A percentile compares a stretch with the other conserved stretches of the same genome.
These are phyloP conservation scores for Melinopterus prodromus DNA, from an alignment of 2,888 invertebrate species.

Conservation along the genomic window DNA sequence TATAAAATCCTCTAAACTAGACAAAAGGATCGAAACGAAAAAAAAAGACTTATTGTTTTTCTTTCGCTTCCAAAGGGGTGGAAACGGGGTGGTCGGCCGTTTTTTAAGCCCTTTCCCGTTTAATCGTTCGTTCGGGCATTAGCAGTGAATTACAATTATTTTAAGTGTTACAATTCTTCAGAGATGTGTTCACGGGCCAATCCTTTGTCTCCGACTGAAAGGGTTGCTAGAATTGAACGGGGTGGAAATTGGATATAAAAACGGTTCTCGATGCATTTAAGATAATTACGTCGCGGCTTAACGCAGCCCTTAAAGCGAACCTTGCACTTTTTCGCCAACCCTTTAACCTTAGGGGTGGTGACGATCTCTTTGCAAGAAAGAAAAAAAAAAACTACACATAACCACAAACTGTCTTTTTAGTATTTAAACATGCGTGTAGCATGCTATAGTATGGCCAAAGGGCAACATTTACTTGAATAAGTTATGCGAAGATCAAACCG, in stretches of 20 bases:
- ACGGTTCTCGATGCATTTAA: slow-evolving; percentile 38
- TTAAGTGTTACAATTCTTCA: slow-evolving; percentile 55
- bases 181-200: slow-evolving; percentile 51
- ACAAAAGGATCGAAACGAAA: too few relatives aligned
- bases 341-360: not conserved
- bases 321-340: not conserved
- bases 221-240: slow-evolving; percentile 53
- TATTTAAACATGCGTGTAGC: too few relatives aligned
- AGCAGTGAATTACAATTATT: slow-evolving; percentile 55
- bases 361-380: not conserved
- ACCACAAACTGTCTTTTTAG: too few relatives aligned
- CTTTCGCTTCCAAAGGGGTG: not conserved
- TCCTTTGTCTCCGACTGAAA: slow-evolving; percentile 53
- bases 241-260: slow-evolving; percentile 47
- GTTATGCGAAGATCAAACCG: too few relatives aligned
- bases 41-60: too few relatives aligned
- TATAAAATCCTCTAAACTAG: too few relatives aligned
- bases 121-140: slow-evolving; percentile 35
- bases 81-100: not conserved
- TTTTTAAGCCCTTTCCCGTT: slow-evolving; percentile 12
- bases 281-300: slow-evolving; percentile 35
- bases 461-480: too few relatives aligned
- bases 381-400: too few relatives aligned
- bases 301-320: too few relatives aligned
- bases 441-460: too few relatives aligned